Evolutionary conservation across 2,797 vertebrate species (phyloP).

Genomic region (Urosaurus nigricauda): DNA sequence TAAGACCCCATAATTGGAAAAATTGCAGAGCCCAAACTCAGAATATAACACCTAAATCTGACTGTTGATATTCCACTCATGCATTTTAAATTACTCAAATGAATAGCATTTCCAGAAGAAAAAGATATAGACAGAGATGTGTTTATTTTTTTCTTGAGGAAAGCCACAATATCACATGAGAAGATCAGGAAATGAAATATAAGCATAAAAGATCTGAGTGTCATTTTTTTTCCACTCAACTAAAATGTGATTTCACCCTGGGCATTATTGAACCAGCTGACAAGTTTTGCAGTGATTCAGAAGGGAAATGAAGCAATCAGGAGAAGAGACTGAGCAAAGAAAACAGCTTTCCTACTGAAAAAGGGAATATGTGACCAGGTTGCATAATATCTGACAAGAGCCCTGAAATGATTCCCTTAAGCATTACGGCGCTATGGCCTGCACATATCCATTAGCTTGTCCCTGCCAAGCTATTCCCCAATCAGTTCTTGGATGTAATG

Average conservation of each 20-base stretch:
- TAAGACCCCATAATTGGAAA: neutral
- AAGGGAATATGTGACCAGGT: constrained; percentile 15
- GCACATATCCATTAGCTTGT: neutral
- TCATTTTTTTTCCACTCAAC: neutral
- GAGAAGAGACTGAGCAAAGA: neutral
- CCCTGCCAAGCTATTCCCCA: too few relatives aligned
- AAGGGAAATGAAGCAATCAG: constrained; percentile 15
- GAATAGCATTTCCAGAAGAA: neutral
- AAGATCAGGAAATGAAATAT: neutral
- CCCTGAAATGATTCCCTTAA: neutral
- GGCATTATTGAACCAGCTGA: neutral
- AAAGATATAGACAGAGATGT: neutral
- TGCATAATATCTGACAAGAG: constrained; percentile 14
- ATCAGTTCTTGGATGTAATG: neutral
- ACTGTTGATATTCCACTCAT: neutral
- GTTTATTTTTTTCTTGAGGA: neutral
- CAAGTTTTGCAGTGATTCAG: neutral
- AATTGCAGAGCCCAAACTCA: too few relatives aligned
- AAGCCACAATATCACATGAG: neutral
- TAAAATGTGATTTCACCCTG: neutral
- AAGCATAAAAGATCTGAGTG: neutral
- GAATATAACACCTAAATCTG: neutral
- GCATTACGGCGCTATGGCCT: neutral
- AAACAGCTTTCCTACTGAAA: constrained; percentile 5
- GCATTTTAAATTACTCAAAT: neutral